Conservation (phyloP, 2,888 invertebrate species). For the Tipula confusa region DNA sequence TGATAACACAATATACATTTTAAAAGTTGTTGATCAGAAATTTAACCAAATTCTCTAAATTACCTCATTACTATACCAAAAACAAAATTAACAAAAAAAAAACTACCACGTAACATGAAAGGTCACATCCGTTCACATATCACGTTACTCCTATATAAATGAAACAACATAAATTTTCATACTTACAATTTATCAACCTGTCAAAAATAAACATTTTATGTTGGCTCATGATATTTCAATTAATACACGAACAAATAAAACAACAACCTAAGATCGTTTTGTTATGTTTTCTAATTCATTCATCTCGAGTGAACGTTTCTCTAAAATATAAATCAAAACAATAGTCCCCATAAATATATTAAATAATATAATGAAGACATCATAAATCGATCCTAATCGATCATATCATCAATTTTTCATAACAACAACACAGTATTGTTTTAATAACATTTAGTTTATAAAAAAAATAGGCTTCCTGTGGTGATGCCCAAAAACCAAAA, state of each 20-base stretch:
- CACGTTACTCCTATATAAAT: not conserved
- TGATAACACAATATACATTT: too few relatives aligned
- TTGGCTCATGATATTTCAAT: conserved; percentile 12
- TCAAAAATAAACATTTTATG: not conserved
- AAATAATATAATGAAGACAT: not conserved
- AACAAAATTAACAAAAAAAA: too few relatives aligned
- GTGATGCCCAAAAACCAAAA: conserved; percentile 21
- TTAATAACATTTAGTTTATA: not conserved
- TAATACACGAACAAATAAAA: too few relatives aligned
- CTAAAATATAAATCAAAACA: not conserved
- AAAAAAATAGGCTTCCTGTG: not conserved
- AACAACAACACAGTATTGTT: not conserved
- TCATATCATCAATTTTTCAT: conserved; percentile 15
- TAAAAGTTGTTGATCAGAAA: too few relatives aligned
- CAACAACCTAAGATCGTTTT: not conserved
- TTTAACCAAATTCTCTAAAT: not conserved
- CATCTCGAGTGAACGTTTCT: not conserved
- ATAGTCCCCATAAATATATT: not conserved
- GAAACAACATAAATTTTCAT: not conserved
- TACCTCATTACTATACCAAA: not conserved
- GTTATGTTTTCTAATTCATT: not conserved
- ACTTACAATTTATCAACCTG: conserved; percentile 5
- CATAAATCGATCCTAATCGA: conserved; percentile 25
- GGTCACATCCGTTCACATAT: conserved; percentile 4
- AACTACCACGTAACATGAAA: not conserved